Evolutionary conservation across 2,888 invertebrate species (phyloP), one percentile per base, ranked within the genome.

Genomic region (Pyrgus malvae): DNA sequence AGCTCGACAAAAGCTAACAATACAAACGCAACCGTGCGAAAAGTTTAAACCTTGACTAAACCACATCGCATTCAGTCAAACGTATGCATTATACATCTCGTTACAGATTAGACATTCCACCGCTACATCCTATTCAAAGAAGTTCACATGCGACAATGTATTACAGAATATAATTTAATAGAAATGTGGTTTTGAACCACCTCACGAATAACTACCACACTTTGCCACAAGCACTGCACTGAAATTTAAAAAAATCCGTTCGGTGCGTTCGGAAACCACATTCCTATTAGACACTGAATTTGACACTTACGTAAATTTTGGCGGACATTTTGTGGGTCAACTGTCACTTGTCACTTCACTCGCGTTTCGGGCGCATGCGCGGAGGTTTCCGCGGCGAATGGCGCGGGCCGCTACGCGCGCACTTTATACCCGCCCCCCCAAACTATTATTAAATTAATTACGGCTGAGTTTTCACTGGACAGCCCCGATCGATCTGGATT

Each of bases 261-360:
- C 72, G 74, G 78, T 77, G 77, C 73, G 77, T 82, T 83, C 85
- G 80, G 76, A 76, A 80, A 85, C 86, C 86, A 83, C 84, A 84
- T 66, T 78, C 76, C 81, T 73, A 72, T 78, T 37, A 51, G 16
- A 72, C 80, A 78, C 77, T 74, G 25, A 63, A 65, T 74, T 79
- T 83, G 82, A 82, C 89, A 89, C 89, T 89, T 89, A 89, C 89
- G 84, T 88, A 88, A 79, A 88, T 73, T 86, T 86, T 87, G 76
- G 85, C 81, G 80, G 87, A 83, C 89, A 89, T 89, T 70, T 79
- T 85, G 75, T 64, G 61, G 69, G 72, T 68, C 64, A 69, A 69
- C 75, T 74, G 76, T 78, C 74, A 83, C 81, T 73, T 82, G 76
- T 80, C 78, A 83, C 78, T 75, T 83, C 84, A 84, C 84, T 81